These are phyloP conservation scores for Bombus pascuorum DNA, from an alignment of 1,140 invertebrate genomes.

Conservation along the genomic window DNA sequence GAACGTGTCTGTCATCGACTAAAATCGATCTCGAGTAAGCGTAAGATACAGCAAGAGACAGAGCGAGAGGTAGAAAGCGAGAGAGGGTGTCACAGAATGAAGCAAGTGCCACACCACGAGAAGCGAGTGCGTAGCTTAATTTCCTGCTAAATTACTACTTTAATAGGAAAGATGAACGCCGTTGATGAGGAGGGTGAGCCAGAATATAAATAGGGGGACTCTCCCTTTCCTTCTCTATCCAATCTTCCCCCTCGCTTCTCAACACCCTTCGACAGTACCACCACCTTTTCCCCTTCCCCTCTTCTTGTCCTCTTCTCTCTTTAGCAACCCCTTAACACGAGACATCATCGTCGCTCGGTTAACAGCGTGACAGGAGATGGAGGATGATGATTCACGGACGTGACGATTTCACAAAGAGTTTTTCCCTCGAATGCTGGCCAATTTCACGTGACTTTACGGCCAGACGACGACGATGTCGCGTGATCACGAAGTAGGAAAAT, in stretches of 20 bases:
- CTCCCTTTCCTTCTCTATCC: constrained; percentile 62
- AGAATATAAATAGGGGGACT: constrained; percentile 82
- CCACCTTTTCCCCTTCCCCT: constrained; percentile 7
- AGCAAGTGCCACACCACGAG: constrained; percentile 72
- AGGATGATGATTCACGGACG: constrained; percentile 71
- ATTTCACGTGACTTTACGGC: constrained; percentile 69
- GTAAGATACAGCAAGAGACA: constrained; percentile 7
- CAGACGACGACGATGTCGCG: constrained; percentile 36
- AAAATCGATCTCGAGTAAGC: constrained; percentile 21
- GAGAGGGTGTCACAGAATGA: constrained; percentile 46
- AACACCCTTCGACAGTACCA: constrained; percentile 46
- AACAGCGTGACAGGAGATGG: constrained; percentile 70
- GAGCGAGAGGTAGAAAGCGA: constrained; percentile 41
- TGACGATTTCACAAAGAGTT: constrained; percentile 70
- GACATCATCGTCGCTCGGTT: constrained; percentile 71
- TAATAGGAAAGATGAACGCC: constrained; percentile 83
- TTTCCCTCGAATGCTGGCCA: constrained; percentile 51
- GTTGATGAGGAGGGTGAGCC: constrained; percentile 83
- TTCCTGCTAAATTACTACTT: constrained; percentile 84
- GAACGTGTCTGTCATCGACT: constrained; percentile 50
- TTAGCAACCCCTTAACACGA: constrained; percentile 64
- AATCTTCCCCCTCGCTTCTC: constrained; percentile 6
- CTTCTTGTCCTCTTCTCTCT: constrained; percentile 32
- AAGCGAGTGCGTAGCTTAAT: constrained; percentile 81
- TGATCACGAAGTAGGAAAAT: constrained; percentile 13